phyloP scores from a whole-genome alignment of 2,797 vertebrate species.

The Galago senegalensis region DNA sequence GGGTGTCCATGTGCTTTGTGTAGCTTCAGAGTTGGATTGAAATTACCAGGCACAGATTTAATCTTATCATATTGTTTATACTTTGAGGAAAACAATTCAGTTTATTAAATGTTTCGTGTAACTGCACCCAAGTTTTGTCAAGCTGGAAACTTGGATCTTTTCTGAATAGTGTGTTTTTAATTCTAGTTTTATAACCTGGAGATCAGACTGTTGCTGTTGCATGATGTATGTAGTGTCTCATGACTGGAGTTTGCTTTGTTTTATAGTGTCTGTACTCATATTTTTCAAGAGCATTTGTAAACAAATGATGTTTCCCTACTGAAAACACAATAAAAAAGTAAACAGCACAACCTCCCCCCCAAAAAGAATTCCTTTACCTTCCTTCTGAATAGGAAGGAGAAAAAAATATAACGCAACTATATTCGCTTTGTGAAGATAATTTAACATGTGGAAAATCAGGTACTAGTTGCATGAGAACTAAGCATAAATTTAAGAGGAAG shows the following conservation, averaged over 20 bases:
- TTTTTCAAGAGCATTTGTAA: slow-evolving; percentile 95
- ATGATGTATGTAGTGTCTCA: slow-evolving; percentile 94
- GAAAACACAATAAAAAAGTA: slow-evolving; percentile 93
- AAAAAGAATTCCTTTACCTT: neutral
- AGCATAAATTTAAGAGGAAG: neutral
- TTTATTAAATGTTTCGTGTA: slow-evolving; percentile 92
- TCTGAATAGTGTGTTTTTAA: slow-evolving; percentile 93
- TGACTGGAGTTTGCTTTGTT: slow-evolving; percentile 94
- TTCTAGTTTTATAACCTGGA: slow-evolving; percentile 92
- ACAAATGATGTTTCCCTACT: slow-evolving; percentile 95
- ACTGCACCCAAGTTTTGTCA: slow-evolving; percentile 92
- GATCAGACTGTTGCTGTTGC: slow-evolving; percentile 94
- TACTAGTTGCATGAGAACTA: neutral
- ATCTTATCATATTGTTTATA: slow-evolving; percentile 92
- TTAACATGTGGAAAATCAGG: neutral
- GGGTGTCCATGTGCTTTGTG: slow-evolving; percentile 91
- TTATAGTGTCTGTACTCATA: slow-evolving; percentile 94
- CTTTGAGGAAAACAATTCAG: slow-evolving; percentile 87
- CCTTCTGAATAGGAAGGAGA: neutral
- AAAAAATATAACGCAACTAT: neutral
- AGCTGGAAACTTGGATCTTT: slow-evolving; percentile 90
- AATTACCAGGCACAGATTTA: slow-evolving; percentile 91
- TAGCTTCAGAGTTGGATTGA: slow-evolving; percentile 91
- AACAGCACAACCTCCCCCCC: slow-evolving; percentile 89
- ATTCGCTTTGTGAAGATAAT: neutral